Evolutionary conservation across 2,113 vertebrate genomes (phyloP).

Genomic region (Xenopus laevis): DNA sequence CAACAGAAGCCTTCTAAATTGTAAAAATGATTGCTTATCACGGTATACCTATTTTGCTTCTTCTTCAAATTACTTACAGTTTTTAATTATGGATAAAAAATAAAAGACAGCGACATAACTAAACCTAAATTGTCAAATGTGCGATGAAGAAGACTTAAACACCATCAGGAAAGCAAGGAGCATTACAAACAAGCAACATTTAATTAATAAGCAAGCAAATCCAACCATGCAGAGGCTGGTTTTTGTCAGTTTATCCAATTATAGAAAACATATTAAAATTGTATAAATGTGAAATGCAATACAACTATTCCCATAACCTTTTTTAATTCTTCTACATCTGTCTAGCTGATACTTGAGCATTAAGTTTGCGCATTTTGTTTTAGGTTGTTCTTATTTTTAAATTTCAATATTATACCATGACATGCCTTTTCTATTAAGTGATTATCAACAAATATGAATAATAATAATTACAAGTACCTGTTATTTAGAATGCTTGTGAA

Average conservation of each 20-base stretch:
- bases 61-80: background rate
- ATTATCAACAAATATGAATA: too few relatives aligned
- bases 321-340: background rate
- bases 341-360: background rate
- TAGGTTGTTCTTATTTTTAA: too few relatives aligned
- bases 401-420: too few relatives aligned
- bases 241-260: constrained; percentile 4
- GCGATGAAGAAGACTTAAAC: background rate
- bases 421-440: too few relatives aligned
- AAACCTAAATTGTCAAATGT: constrained; percentile 3
- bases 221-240: background rate
- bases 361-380: background rate
- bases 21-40: background rate
- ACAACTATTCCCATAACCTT: background rate
- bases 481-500: too few relatives aligned
- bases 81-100: background rate
- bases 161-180: constrained; percentile 1
- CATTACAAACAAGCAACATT: constrained; percentile 5
- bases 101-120: background rate
- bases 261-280: background rate
- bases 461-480: too few relatives aligned
- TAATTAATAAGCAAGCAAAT: background rate
- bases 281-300: background rate
- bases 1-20: too few relatives aligned
- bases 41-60: background rate